Conservation (phyloP, 2,113 vertebrate genomes). For the Jacana jacana region DNA sequence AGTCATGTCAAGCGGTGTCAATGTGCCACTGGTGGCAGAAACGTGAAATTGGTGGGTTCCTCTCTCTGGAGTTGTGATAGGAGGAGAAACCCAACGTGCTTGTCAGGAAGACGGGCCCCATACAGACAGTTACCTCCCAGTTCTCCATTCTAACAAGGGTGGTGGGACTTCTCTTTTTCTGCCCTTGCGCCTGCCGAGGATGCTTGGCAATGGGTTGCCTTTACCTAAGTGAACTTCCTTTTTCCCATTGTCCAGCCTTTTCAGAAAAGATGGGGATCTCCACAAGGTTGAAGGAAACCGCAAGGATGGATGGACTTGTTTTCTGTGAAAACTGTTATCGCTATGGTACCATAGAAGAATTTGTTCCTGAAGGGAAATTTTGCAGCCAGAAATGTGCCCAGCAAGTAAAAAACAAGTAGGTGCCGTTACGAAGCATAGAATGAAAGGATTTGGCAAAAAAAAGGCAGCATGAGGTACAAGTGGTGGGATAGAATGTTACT, state of each 20-base stretch:
- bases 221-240: not conserved
- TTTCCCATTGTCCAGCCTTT: slow-evolving; percentile 71
- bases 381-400: slow-evolving; percentile 83
- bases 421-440: slow-evolving; percentile 19
- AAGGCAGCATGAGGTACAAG: not conserved
- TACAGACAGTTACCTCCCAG: not conserved
- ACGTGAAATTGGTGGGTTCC: not conserved
- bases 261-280: slow-evolving; percentile 75
- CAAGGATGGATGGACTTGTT: slow-evolving; percentile 76
- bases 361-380: slow-evolving; percentile 79
- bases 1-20: not conserved
- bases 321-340: slow-evolving; percentile 83
- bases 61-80: not conserved
- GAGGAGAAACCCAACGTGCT: not conserved
- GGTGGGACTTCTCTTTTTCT: not conserved
- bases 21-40: not conserved
- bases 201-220: not conserved
- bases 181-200: not conserved
- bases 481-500: not conserved
- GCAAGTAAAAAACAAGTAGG: slow-evolving; percentile 82
- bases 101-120: not conserved
- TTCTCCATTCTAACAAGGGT: not conserved
- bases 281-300: slow-evolving; percentile 75
- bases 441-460: not conserved
- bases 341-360: slow-evolving; percentile 78